phyloP scores from a whole-genome alignment of 2,797 vertebrate species.

The Neosilurus mollespiculum region DNA sequence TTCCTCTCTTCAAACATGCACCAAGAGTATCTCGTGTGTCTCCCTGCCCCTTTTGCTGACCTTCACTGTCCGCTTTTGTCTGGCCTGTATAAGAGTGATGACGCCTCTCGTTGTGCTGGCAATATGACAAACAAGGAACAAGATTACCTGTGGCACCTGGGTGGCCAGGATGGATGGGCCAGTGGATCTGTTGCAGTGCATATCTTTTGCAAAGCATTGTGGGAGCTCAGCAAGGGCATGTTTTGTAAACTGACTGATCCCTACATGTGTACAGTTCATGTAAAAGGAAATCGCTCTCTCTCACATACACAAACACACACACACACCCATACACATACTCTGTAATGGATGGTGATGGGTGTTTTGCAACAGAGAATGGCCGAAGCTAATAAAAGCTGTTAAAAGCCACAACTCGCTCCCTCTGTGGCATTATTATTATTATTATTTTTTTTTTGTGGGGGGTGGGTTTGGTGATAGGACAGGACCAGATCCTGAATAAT shows the following conservation, averaged over 20 bases:
- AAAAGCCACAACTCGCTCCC: slow-evolving; percentile 49
- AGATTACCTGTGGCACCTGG: slow-evolving; percentile 59
- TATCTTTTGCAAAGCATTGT: slow-evolving; percentile 39
- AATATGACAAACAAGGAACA: slow-evolving; percentile 60
- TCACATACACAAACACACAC: not conserved
- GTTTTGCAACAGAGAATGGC: slow-evolving; percentile 27
- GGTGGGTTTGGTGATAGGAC: not conserved
- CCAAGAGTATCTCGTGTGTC: slow-evolving; percentile 51
- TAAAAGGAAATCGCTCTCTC: slow-evolving; percentile 35
- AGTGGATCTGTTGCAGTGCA: slow-evolving; percentile 48
- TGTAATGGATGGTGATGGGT: slow-evolving; percentile 49
- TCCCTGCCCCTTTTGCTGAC: slow-evolving; percentile 41
- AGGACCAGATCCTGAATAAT: slow-evolving; percentile 42
- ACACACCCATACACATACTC: not conserved
- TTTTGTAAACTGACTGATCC: slow-evolving; percentile 50
- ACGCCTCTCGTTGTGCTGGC: slow-evolving; percentile 56
- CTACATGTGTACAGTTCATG: slow-evolving; percentile 42
- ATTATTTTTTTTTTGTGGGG: slow-evolving; percentile 35
- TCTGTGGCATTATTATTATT: slow-evolving; percentile 52
- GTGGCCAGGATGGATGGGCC: slow-evolving; percentile 52
- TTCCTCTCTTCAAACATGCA: slow-evolving; percentile 41
- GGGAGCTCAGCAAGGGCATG: slow-evolving; percentile 44
- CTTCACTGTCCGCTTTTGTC: slow-evolving; percentile 57
- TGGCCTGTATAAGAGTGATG: slow-evolving; percentile 50
- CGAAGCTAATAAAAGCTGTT: slow-evolving; percentile 45